Evolutionary conservation across 1,140 invertebrate genomes (phyloP).

Genomic region (Galleria mellonella): DNA sequence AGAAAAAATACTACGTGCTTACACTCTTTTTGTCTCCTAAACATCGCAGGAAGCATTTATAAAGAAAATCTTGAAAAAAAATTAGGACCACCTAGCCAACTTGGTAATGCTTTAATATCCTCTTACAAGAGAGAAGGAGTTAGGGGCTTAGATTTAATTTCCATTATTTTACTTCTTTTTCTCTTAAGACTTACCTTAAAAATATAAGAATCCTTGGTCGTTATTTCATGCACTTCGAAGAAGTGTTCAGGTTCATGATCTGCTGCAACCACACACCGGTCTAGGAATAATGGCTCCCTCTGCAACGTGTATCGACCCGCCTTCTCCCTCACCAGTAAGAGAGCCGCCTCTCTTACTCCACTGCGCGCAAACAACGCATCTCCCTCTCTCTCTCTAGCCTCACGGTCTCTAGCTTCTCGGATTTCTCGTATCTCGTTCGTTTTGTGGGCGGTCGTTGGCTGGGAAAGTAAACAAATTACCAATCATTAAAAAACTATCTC

Average conservation of each 20-base stretch:
- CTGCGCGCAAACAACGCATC: constrained; percentile 75
- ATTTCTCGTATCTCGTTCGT: constrained; percentile 67
- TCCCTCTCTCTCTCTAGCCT: constrained; percentile 55
- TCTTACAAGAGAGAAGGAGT: too few species aligned
- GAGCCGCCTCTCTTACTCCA: constrained; percentile 89
- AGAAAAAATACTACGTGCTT: too few species aligned
- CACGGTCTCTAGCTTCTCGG: constrained; percentile 54
- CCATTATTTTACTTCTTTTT: too few species aligned
- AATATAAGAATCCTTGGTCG: constrained; percentile 94
- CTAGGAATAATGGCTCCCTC: constrained; percentile 91
- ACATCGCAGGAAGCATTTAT: too few species aligned
- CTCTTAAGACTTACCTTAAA: constrained; percentile 84
- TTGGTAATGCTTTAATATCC: too few species aligned
- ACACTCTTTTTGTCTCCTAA: too few species aligned
- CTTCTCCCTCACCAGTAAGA: constrained; percentile 93
- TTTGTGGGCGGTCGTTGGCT: constrained; percentile 68
- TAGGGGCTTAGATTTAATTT: too few species aligned
- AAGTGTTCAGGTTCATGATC: constrained; percentile 93
- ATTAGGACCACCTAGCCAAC: too few species aligned
- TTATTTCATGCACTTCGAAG: constrained; percentile 95
- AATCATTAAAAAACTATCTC: neutral
- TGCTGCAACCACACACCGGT: constrained; percentile 91
- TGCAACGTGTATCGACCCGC: constrained; percentile 89
- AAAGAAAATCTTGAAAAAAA: too few species aligned
- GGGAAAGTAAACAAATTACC: constrained; percentile 2